phyloP scores from a whole-genome alignment of 2,113 vertebrate genomes.

The Hydrochoerus hydrochaeris region DNA sequence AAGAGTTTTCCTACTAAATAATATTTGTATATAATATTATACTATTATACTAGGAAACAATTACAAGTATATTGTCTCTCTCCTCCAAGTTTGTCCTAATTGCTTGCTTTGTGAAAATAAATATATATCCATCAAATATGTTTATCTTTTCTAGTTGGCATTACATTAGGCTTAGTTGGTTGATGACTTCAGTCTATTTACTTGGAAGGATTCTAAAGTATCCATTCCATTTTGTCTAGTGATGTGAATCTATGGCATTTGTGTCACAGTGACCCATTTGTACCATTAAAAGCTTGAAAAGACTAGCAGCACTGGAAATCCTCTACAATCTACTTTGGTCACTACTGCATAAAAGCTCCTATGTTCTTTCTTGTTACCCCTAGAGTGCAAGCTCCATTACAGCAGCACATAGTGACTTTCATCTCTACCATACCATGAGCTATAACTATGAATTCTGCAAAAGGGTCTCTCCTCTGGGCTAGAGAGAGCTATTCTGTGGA shows the following conservation, averaged over 20 bases:
- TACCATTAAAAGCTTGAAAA: neutral
- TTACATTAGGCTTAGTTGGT: neutral
- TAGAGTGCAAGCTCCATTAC: neutral
- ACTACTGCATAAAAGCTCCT: neutral
- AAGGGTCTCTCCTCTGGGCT: too few relatives aligned
- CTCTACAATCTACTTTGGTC: neutral
- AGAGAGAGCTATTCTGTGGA: neutral
- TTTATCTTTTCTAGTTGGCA: too few relatives aligned
- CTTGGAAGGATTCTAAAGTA: neutral
- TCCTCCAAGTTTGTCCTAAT: neutral
- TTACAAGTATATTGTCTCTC: neutral
- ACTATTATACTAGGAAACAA: neutral
- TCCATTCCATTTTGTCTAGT: neutral
- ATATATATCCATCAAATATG: neutral
- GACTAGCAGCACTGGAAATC: neutral
- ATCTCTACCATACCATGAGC: neutral
- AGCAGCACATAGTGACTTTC: neutral
- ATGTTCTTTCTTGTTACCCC: neutral
- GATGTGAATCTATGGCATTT: neutral
- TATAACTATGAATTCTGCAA: rapidly evolving
- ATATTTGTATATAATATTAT: neutral
- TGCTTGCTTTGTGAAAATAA: neutral
- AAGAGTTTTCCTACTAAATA: neutral
- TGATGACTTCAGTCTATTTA: neutral
- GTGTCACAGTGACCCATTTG: neutral